A percentile compares a stretch with the other conserved stretches of the same genome.
Evolutionary conservation across 2,113 vertebrate species (phyloP).

Genomic region (Carlito syrichta): DNA sequence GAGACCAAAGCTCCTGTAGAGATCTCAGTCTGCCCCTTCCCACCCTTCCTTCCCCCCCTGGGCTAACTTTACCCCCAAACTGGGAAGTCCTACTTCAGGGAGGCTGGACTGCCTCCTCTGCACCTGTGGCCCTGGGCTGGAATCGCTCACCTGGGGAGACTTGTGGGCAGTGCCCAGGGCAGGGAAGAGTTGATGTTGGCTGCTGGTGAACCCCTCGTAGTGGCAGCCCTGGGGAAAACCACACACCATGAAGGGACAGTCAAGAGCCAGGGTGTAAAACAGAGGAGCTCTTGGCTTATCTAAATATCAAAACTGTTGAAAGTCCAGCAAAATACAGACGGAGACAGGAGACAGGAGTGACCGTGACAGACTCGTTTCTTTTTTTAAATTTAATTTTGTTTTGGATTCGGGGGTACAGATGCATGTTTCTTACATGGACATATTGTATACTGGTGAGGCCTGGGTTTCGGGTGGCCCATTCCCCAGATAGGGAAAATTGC

Average conservation of each 20-base stretch:
- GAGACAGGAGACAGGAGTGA: too few species aligned
- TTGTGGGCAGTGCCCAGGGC: background rate
- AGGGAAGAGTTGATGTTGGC: background rate
- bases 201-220: background rate
- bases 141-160: background rate
- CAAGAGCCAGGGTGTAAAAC: background rate
- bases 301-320: background rate
- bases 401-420: too few species aligned
- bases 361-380: too few species aligned
- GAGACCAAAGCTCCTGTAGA: background rate
- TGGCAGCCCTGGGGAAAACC: background rate
- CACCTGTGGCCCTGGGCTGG: fast-evolving
- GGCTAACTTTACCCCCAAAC: too few species aligned
- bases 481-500: too few species aligned
- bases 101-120: background rate
- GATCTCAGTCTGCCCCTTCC: background rate
- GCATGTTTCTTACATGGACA: too few species aligned
- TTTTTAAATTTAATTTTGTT: too few species aligned
- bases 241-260: background rate
- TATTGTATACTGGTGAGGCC: too few species aligned
- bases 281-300: background rate
- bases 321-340: background rate
- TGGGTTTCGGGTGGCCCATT: too few species aligned
- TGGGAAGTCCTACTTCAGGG: background rate
- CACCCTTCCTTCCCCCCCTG: too few species aligned